Percentiles rank a stretch among this genome's conserved stretches.
phyloP scores from a whole-genome alignment of 2,797 vertebrate genomes.

The Phrynocephalus guinanensis region DNA sequence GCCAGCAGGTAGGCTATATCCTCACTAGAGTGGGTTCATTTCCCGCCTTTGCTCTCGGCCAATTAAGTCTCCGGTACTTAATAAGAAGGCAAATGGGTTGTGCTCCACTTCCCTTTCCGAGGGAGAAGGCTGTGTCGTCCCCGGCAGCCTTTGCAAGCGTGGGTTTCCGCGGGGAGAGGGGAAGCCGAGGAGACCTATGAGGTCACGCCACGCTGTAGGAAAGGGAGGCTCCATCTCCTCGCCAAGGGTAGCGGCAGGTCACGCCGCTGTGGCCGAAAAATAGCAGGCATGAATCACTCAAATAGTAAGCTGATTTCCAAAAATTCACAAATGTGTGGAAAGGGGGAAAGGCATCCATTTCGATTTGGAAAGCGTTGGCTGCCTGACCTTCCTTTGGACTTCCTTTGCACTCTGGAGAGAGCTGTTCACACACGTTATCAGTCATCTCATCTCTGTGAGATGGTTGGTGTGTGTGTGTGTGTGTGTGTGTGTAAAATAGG shows the following conservation, averaged over 20 bases:
- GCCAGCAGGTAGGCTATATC: neutral
- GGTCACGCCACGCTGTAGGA: constrained; percentile 8
- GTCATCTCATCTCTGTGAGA: neutral
- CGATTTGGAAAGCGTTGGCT: neutral
- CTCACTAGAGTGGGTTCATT: constrained; percentile 22
- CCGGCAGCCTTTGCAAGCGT: neutral
- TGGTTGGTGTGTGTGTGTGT: neutral
- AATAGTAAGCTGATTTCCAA: constrained; percentile 24
- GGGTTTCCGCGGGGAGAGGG: neutral
- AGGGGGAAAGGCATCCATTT: constrained; percentile 8
- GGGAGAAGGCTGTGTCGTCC: constrained; percentile 30
- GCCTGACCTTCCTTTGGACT: neutral
- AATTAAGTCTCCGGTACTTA: constrained; percentile 38
- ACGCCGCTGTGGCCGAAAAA: neutral
- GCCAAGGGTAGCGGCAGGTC: constrained; percentile 35
- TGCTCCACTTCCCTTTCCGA: neutral
- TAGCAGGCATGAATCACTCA: neutral
- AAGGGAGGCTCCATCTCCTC: neutral
- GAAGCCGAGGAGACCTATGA: constrained; percentile 33
- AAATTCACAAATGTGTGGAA: neutral
- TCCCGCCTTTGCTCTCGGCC: constrained; percentile 44
- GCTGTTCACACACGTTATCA: neutral
- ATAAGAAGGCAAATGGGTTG: constrained; percentile 26
- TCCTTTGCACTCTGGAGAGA: neutral
- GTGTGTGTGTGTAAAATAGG: no score